Conservation (phyloP, 1,140 invertebrate genomes). For the Eubasilissa regina region DNA sequence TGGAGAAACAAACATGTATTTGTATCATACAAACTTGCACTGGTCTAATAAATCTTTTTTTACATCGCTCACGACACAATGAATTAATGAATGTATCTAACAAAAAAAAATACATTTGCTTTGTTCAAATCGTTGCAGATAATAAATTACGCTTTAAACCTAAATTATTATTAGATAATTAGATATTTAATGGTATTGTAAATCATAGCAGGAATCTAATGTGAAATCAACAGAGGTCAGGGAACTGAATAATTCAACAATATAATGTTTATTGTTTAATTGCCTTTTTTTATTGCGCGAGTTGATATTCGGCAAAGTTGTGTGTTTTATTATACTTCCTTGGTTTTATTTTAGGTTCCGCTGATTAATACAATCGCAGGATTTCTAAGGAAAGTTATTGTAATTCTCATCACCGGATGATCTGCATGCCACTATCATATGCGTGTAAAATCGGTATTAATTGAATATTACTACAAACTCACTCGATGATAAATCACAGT, state of each 20-base stretch:
- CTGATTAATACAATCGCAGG: no score
- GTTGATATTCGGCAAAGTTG: conserved; percentile 6
- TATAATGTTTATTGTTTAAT: conserved; percentile 44
- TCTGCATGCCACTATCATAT: no score
- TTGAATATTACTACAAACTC: no score
- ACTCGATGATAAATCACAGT: no score
- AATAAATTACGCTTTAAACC: conserved; percentile 19
- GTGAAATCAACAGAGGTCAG: conserved; percentile 40
- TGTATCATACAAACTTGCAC: no score
- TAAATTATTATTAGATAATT: conserved; percentile 34
- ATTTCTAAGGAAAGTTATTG: no score
- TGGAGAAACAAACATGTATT: no score
- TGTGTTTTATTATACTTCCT: background rate
- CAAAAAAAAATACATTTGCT: conserved; percentile 15
- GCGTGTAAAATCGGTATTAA: no score
- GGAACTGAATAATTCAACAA: conserved; percentile 32
- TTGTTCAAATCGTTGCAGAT: conserved; percentile 22
- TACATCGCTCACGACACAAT: background rate
- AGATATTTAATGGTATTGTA: conserved; percentile 34
- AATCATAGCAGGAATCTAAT: conserved; percentile 42
- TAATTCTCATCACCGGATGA: no score
- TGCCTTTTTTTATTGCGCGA: conserved; percentile 1
- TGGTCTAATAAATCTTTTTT: no score
- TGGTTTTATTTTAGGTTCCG: no score
- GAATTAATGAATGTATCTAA: conserved; percentile 25